Base-by-base conservation (phyloP, 2,113 vertebrate genomes). In the Ailuropoda melanoleuca region DNA sequence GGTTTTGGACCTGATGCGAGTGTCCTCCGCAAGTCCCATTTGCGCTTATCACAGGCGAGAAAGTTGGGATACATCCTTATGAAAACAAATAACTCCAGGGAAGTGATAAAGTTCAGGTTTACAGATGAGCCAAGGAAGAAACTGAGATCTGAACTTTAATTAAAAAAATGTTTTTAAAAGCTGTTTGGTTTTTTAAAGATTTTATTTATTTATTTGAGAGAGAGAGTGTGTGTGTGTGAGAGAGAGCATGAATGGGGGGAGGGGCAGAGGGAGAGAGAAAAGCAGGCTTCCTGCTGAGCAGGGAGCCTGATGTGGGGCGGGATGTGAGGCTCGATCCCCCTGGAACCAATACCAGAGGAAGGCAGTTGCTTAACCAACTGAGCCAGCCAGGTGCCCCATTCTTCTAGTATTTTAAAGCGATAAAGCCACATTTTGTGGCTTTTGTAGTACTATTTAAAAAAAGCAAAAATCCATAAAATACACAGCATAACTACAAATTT, bases 1-100 rank as follows among this genome's bases (percentile, higher is more conserved):
- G 98, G 98, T 96, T 96, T 17, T 97, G 98, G 11, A 96, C 97
- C 37, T 50, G 19, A 19, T 86, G 31, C 34, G 89, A 31, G 24
- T 72, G 31, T 19, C 95, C 84, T 55, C 17, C 37, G 50, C 4
- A 82, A 37, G 24, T 98, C 11, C 88, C 56, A 64, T 98, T 98
- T 78, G 56, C 80, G 90, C 98, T 97, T 39, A 68, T 39, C 26
- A 75, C 34, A 81, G 3, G 8, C 0, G 1, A 80, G 56, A 55
- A 23, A 83, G 15, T 68, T 62, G 66, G 66, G 60, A 90, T 46
- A 29, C 23, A 18, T 53, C 23, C 43, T 87, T 74, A 58, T 1
- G 1, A 58, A 87, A 95, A 75, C 34, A 37, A n/a, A 37, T 58
- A 31, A 24, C 29, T 93, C 15, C 29, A 43, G 56, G 55, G 56